phyloP scores from a whole-genome alignment of 2,888 invertebrate genomes.

The Leptinotarsa peninsularis region DNA sequence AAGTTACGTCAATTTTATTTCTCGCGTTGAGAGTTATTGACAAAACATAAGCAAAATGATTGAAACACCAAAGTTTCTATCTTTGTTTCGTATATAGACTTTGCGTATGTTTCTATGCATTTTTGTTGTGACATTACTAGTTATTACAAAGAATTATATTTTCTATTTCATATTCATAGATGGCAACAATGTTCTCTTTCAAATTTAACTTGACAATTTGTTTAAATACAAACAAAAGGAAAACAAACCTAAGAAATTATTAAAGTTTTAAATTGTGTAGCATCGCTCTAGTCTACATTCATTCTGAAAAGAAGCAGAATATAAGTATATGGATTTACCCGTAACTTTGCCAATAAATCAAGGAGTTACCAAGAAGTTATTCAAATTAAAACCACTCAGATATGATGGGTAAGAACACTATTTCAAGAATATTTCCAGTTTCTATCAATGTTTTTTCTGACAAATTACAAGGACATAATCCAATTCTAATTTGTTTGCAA shows the following conservation, averaged over 20 bases:
- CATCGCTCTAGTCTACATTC: background rate
- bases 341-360: conserved; percentile 4
- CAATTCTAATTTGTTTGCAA: too few species aligned
- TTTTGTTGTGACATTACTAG: too few species aligned
- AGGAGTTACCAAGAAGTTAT: conserved; percentile 48
- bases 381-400: conserved; percentile 51
- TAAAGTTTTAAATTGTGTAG: background rate
- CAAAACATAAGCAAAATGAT: too few species aligned
- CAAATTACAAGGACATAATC: too few species aligned
- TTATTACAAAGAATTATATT: too few species aligned
- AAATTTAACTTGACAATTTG: background rate
- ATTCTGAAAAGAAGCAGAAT: background rate
- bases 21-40: too few species aligned
- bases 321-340: conserved; percentile 11
- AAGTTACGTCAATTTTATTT: too few species aligned
- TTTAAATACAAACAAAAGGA: conserved; percentile 1
- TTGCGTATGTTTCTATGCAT: too few species aligned
- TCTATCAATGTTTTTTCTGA: background rate
- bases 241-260: background rate
- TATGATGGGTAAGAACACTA: conserved; percentile 56
- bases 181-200: background rate
- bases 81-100: too few species aligned
- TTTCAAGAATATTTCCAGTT: background rate
- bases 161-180: background rate
- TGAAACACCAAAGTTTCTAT: too few species aligned